These are phyloP conservation scores for Carlito syrichta DNA, from an alignment of 2,113 vertebrate genomes.

Conservation along the genomic window DNA sequence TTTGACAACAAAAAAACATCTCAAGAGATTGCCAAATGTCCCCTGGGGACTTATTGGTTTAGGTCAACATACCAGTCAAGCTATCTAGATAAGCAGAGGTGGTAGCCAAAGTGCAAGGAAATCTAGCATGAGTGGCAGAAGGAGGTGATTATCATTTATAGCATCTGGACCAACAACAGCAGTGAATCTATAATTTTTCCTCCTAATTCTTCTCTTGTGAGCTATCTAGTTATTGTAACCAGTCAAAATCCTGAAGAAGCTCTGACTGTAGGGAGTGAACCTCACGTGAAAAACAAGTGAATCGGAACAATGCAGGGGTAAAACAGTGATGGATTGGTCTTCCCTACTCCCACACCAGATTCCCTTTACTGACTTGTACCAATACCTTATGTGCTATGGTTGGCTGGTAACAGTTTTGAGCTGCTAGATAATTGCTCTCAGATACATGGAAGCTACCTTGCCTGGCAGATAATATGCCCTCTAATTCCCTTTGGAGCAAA, in stretches of 20 bases:
- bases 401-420: background rate
- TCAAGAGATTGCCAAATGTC: background rate
- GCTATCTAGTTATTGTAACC: background rate
- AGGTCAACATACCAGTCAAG: background rate
- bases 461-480: background rate
- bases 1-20: background rate
- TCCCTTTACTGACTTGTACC: background rate
- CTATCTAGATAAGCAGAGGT: background rate
- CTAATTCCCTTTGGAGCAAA: background rate
- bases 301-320: background rate
- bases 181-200: background rate
- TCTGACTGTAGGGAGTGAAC: background rate
- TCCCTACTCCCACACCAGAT: background rate
- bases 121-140: background rate
- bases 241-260: background rate
- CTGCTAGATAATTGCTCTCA: background rate
- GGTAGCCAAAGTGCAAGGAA: background rate
- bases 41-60: background rate
- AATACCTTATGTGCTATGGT: background rate
- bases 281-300: background rate
- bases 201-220: background rate
- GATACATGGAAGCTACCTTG: background rate
- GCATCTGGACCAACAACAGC: background rate
- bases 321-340: background rate
- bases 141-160: background rate